A percentile compares a stretch with the other conserved stretches of the same genome.
phyloP scores from a whole-genome alignment of 2,888 invertebrate genomes.

The Dicranocentrus wangi region DNA sequence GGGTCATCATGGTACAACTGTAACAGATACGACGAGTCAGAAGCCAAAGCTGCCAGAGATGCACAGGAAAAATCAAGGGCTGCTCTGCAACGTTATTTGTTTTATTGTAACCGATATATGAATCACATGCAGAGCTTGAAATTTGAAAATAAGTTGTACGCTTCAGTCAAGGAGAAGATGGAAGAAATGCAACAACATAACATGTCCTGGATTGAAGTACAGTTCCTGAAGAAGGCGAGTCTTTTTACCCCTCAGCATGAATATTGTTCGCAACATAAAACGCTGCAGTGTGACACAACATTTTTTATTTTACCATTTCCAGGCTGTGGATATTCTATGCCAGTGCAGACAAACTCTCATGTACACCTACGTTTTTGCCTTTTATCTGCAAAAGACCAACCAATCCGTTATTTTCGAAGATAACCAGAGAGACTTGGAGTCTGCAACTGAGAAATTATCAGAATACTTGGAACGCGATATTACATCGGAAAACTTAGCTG shows the following conservation, averaged over 20 bases:
- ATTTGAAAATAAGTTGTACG: conserved; percentile 97
- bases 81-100: conserved; percentile 95
- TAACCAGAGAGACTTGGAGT: conserved; percentile 98
- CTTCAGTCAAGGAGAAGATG: conserved; percentile 97
- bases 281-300: too few relatives aligned
- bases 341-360: conserved; percentile 97
- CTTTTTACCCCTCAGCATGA: too few relatives aligned
- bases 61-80: conserved; percentile 95
- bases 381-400: conserved; percentile 96
- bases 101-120: conserved; percentile 99
- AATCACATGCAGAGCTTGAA: conserved; percentile 99
- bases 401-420: conserved; percentile 99
- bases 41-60: conserved; percentile 95
- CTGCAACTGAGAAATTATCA: conserved; percentile 96
- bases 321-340: conserved; percentile 95
- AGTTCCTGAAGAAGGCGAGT: too few relatives aligned
- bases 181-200: too few relatives aligned
- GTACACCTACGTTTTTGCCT: too few relatives aligned
- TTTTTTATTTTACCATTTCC: conserved; percentile 9
- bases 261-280: too few relatives aligned
- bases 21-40: conserved; percentile 97
- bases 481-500: conserved; percentile 95
- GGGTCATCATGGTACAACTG: conserved; percentile 99
- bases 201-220: too few relatives aligned
- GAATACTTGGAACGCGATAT: conserved; percentile 99